Base-by-base conservation (phyloP, 1,140 invertebrate genomes). In the Cotesia vestalis region DNA sequence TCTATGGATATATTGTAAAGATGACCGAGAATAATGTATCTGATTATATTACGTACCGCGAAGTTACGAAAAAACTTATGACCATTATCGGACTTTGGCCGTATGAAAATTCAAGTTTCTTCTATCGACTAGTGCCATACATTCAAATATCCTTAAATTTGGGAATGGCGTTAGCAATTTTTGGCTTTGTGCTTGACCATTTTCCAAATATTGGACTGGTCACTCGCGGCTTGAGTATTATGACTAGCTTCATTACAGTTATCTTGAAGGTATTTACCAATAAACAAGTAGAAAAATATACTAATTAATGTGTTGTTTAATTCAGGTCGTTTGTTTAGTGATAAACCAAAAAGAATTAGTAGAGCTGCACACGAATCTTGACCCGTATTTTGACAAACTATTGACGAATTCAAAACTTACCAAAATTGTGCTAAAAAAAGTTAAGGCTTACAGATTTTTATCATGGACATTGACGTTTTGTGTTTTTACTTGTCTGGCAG, bases 141-240 rank as follows among this genome's bases (percentile, higher is more conserved):
- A 5, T 55, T 5, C 9, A 35, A 36, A n/a, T 55, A 12, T 8
- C 3, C 8, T 4, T 67, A 51, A n/a, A 14, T 35, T 27, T 36
- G 1, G 12, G 12, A 35, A 67, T 36, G 14, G 34, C 17, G 3
- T 17, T 52, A 9, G 46, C 14, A 40, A 52, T 67, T n/a, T 35
- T 67, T 67, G 64, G 64, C 8, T 59, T 59, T 27, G 55, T 59
- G 17, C 55, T 9, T 20, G 55, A 9, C 17, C 55, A 59, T 59
- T 20, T 20, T 9, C 14, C 14, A 9, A 59, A 59, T 59, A 59
- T 59, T 27, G 20, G 8, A 5, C 20, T 59, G 9, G 20, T 59
- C 4, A 59, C 17, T 9, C 14, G 55, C 14, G 55, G 55, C 6
- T 20, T 59, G 9, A 59, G 55, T 59, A 59, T 59, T 17, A 59